Evolutionary conservation across 2,113 vertebrate genomes (phyloP).

Genomic region (Indri indri): DNA sequence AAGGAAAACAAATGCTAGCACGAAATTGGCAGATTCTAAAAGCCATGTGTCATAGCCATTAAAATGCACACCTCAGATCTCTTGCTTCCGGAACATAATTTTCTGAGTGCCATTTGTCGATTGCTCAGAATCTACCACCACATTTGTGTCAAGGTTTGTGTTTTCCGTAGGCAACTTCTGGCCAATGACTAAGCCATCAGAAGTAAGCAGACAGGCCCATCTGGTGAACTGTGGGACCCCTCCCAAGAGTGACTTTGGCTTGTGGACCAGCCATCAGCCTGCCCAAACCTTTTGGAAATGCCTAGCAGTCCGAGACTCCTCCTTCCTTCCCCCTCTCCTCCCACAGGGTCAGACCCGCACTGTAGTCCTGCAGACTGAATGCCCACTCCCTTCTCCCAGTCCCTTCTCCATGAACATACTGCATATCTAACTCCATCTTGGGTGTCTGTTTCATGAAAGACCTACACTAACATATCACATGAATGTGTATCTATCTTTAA

Average conservation of each 20-base stretch:
- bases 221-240: rapidly evolving
- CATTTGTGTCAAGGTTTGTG: not conserved
- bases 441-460: not conserved
- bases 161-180: not conserved
- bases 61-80: not conserved
- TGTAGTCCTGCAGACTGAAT: not conserved
- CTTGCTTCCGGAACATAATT: not conserved
- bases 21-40: not conserved
- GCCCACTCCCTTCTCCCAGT: not conserved
- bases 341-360: not conserved
- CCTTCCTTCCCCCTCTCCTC: not conserved
- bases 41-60: not conserved
- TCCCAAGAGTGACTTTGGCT: not conserved
- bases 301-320: not conserved
- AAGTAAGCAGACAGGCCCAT: not conserved
- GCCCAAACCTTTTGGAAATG: not conserved
- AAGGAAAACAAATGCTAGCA: not conserved
- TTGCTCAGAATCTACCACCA: not conserved
- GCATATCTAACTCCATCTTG: not conserved
- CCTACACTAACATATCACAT: not conserved
- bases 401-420: not conserved
- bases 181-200: not conserved
- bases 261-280: not conserved
- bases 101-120: not conserved
- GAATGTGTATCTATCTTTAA: not conserved